Evolutionary conservation across 2,113 vertebrate genomes (phyloP).

Genomic region (Circaetus gallicus): DNA sequence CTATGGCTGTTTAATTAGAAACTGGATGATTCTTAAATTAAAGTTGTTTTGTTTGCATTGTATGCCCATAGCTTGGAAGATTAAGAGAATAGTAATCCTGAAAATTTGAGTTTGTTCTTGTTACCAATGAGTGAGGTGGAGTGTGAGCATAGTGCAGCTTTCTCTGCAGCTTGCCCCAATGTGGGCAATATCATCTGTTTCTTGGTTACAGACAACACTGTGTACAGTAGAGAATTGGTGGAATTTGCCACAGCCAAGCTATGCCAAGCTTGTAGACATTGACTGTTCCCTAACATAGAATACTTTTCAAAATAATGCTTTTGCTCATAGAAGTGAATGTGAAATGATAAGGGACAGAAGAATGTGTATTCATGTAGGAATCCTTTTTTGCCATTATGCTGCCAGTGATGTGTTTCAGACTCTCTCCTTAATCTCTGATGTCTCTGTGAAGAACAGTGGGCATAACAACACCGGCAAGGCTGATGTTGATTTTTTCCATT

Average conservation of each 20-base stretch:
- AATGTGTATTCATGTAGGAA: fast-evolving
- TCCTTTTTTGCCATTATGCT: not conserved
- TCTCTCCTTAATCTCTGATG: not conserved
- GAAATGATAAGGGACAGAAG: not conserved
- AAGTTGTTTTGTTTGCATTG: slow-evolving; percentile 71
- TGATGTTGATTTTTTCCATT: not conserved
- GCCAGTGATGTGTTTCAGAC: not conserved
- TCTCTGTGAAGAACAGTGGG: not conserved
- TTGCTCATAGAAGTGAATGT: not conserved
- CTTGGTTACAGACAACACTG: not conserved
- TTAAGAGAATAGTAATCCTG: not conserved
- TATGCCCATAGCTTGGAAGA: slow-evolving; percentile 47
- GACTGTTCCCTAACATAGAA: not conserved
- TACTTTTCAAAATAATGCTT: not conserved
- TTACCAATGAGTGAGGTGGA: not conserved
- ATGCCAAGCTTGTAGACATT: not conserved
- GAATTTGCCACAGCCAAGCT: not conserved
- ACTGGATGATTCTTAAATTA: slow-evolving; percentile 85
- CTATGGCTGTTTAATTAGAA: slow-evolving; percentile 84
- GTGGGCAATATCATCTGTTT: not conserved
- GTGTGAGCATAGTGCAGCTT: not conserved
- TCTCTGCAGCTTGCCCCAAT: not conserved
- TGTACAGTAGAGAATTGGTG: not conserved
- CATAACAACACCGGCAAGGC: not conserved
- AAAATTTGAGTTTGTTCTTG: slow-evolving; percentile 20